Evolutionary conservation across 2,888 invertebrate species (phyloP).

Genomic region (Cotesia congregata): DNA sequence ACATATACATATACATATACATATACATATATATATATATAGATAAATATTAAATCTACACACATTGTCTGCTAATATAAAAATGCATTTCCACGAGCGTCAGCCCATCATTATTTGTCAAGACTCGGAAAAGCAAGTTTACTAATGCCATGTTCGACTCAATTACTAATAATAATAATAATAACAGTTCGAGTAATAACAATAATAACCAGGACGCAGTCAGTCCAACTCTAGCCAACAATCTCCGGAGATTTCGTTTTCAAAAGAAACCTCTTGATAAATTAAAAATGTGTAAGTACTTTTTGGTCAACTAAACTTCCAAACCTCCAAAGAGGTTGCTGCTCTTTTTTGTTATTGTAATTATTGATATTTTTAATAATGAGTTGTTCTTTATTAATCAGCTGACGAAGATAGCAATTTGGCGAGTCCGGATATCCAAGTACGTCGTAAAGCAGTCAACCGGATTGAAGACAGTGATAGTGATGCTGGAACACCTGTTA

Average conservation of each 20-base stretch:
- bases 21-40: background rate
- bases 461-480: constrained; percentile 67
- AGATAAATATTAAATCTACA: too few relatives aligned
- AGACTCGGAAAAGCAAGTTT: constrained; percentile 11
- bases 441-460: constrained; percentile 60
- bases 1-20: background rate
- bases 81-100: constrained; percentile 47
- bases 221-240: constrained; percentile 75
- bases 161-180: constrained; percentile 52
- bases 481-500: constrained; percentile 55
- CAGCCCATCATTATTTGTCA: constrained; percentile 15
- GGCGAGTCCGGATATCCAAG: constrained; percentile 54
- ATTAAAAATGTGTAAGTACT: constrained; percentile 60
- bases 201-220: constrained; percentile 62
- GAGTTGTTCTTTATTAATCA: background rate
- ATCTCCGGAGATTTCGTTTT: constrained; percentile 79
- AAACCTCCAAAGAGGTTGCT: background rate
- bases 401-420: constrained; percentile 67
- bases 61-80: constrained; percentile 16
- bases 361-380: background rate
- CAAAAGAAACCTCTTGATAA: constrained; percentile 74
- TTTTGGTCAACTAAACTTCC: background rate
- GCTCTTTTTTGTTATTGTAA: background rate
- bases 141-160: constrained; percentile 64
- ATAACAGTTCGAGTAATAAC: background rate